Percentiles rank a stretch among this genome's conserved stretches.
Conservation (phyloP, 2,888 invertebrate species). For the Drosophila falleni region DNA sequence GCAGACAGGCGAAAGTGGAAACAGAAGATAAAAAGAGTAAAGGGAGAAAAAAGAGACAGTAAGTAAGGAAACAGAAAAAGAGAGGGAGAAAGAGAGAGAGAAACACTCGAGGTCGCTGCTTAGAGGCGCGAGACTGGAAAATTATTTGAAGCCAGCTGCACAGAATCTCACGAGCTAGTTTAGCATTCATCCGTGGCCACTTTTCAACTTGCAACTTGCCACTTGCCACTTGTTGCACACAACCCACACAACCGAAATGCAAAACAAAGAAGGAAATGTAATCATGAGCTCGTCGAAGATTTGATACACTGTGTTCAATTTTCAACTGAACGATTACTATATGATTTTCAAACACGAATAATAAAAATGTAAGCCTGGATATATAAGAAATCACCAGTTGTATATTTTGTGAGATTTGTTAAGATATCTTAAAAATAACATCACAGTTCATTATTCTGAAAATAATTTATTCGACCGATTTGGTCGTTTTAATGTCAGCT, state of each 20-base stretch:
- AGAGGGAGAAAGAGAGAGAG: background rate
- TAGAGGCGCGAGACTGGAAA: constrained; percentile 60
- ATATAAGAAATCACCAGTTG: too few relatives aligned
- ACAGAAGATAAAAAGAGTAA: background rate
- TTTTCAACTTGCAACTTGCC: constrained; percentile 4
- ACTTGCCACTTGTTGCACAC: constrained; percentile 14
- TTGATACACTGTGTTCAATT: background rate
- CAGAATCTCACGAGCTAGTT: constrained; percentile 7
- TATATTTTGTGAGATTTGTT: too few relatives aligned
- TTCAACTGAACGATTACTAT: background rate
- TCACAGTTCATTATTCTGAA: too few relatives aligned
- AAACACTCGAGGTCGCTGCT: constrained; percentile 3
- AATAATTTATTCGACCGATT: too few relatives aligned
- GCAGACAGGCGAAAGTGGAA: constrained; percentile 22
- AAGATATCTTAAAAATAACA: too few relatives aligned
- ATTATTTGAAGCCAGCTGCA: constrained; percentile 52
- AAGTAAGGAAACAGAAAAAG: background rate
- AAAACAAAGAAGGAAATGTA: background rate
- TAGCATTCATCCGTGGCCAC: constrained; percentile 19
- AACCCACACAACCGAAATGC: constrained; percentile 8
- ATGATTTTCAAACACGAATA: too few relatives aligned
- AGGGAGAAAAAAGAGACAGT: background rate
- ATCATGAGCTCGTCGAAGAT: background rate
- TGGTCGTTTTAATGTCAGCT: too few relatives aligned
- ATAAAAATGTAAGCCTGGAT: too few relatives aligned